Base-by-base conservation (phyloP, 2,113 vertebrate genomes). In the Gopherus evgoodei region DNA sequence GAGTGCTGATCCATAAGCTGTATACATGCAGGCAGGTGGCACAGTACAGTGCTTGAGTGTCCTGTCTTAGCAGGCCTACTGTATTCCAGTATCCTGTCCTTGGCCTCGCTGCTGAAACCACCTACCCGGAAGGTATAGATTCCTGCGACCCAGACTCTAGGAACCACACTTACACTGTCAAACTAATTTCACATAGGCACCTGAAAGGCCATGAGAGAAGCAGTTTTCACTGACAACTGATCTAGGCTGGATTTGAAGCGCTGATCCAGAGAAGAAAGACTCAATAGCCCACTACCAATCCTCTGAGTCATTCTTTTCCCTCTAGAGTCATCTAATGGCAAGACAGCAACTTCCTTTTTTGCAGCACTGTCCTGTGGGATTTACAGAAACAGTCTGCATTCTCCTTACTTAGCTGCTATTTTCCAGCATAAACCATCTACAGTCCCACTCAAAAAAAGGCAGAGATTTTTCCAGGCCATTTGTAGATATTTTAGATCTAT, bases 21-120 rank as follows among this genome's bases (percentile, higher is more conserved):
- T 44, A 17, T 35, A 8, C 62, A 19, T 24, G 10, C 22, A 12
- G 65, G 22, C 11, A 76, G 11, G 5, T 76, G 72, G 11, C 21
- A 76, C 13, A 76, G 21, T 42, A 24, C 38, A 76, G 42, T 44
- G 11, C 38, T 21, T 76, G 38, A 25, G 72, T 1, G 11, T 10
- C 42, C 22, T 76, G 38, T 25, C 72, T 69, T 69, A 42, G 31
- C 56, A 29, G 35, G 57, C 10, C 24, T 25, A 38, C 17, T 53
- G 17, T 81, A 4, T 13, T 44, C 24, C 38, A 25, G 21, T 14
- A 76, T 76, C 72, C n/a, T 19, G n/a, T 90, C 79, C 22, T 50
- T 52, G 42, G 3, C 7, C 50, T 10, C 50, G 3, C 22, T n/a
- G 8, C 16, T n/a, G 3, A n/a, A 0, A 0, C 44, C 76, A 79